These are phyloP conservation scores for Andrena flavipes DNA, from an alignment of 2,888 invertebrate genomes.

Conservation along the genomic window DNA sequence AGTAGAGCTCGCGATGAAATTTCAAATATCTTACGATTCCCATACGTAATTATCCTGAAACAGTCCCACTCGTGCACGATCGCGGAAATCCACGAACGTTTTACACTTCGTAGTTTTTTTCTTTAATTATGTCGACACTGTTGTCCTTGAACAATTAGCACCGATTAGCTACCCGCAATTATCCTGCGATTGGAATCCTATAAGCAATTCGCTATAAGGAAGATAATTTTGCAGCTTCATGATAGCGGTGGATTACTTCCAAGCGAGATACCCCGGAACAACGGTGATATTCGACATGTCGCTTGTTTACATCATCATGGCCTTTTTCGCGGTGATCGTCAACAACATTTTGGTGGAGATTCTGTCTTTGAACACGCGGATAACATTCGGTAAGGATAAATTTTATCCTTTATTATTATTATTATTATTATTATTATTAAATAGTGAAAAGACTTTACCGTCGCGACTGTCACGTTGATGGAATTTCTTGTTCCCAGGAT, in stretches of 20 bases:
- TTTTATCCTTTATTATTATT: no score
- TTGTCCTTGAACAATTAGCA: no score
- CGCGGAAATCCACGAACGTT: not conserved
- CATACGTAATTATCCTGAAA: no score
- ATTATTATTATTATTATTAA: no score
- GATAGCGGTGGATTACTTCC: slow-evolving; percentile 97
- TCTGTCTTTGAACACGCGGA: slow-evolving; percentile 92
- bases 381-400: slow-evolving; percentile 91
- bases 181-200: not conserved
- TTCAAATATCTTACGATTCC: not conserved
- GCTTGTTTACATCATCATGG: slow-evolving; percentile 95
- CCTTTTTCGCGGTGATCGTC: slow-evolving; percentile 93
- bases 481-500: slow-evolving; percentile 86
- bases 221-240: slow-evolving; percentile 89
- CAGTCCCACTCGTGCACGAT: not conserved
- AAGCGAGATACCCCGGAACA: slow-evolving; percentile 92
- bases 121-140: not conserved
- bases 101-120: not conserved
- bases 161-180: not conserved
- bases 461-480: no score
- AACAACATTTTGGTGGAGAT: slow-evolving; percentile 94
- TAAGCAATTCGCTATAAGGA: not conserved
- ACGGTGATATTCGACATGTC: slow-evolving; percentile 97
- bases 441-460: not conserved
- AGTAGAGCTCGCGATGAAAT: not conserved